Evolutionary conservation across 2,113 vertebrate genomes (phyloP).

Genomic region (Seriola quinqueradiata): DNA sequence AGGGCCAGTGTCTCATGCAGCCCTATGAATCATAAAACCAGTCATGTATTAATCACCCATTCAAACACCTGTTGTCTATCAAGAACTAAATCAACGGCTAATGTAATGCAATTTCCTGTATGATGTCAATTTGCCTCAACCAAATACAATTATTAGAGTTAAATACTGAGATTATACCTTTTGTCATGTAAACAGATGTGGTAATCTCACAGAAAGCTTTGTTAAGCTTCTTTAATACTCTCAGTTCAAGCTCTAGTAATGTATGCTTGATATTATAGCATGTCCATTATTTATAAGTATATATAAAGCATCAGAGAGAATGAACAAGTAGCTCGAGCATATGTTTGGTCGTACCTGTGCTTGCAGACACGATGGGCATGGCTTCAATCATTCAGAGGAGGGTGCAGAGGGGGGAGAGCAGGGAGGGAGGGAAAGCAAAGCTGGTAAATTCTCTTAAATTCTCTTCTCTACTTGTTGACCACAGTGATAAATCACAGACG

Average conservation of each 20-base stretch:
- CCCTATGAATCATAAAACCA: constrained; percentile 76
- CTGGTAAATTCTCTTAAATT: not conserved
- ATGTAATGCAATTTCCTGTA: no score
- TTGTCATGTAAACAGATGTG: not conserved
- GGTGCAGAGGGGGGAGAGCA: constrained; percentile 8
- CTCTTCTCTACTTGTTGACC: not conserved
- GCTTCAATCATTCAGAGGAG: constrained; percentile 73
- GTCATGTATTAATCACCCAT: not conserved
- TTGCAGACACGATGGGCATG: constrained; percentile 91
- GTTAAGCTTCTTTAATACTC: not conserved
- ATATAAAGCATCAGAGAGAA: constrained; percentile 9
- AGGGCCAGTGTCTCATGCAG: constrained; percentile 95
- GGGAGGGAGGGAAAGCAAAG: constrained; percentile 32
- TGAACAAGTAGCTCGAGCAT: not conserved
- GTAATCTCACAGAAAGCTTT: not conserved
- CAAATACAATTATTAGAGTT: no score
- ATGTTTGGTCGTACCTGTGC: constrained; percentile 84
- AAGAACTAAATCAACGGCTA: not conserved
- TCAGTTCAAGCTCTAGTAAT: not conserved
- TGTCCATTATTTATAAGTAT: constrained; percentile 28
- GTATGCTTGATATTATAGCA: not conserved
- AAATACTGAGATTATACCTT: not conserved
- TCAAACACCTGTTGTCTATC: not conserved
- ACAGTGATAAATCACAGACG: not conserved
- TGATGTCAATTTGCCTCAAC: no score